Evolutionary conservation across 2,888 invertebrate genomes (phyloP).

Genomic region (Epirrita christyi): DNA sequence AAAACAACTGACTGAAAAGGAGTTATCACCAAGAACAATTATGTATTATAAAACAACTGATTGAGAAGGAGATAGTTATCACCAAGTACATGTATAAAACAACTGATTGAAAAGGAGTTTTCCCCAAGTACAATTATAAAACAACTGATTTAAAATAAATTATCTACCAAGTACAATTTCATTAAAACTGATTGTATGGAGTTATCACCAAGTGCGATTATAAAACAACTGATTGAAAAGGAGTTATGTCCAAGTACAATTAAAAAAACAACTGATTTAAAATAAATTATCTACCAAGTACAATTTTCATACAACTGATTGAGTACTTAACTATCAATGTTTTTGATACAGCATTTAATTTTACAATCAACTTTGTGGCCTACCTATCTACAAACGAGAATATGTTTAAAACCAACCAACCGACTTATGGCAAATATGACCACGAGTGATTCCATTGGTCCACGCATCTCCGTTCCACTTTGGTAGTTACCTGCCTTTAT

Average conservation of each 20-base stretch:
- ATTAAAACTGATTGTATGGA: slow-evolving; percentile 9
- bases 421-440: no score
- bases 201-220: not conserved
- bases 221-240: no score
- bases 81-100: not conserved
- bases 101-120: slow-evolving; percentile 6
- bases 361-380: not conserved
- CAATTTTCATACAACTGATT: slow-evolving; percentile 15
- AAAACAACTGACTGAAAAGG: no score
- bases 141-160: slow-evolving; percentile 1
- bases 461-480: not conserved
- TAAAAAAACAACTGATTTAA: slow-evolving; percentile 10
- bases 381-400: not conserved
- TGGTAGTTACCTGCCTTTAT: not conserved
- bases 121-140: slow-evolving; percentile 31
- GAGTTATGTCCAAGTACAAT: slow-evolving; percentile 33
- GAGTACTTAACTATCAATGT: no score
- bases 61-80: not conserved
- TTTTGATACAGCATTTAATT: not conserved
- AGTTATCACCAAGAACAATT: slow-evolving; percentile 9
- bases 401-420: not conserved
- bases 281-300: slow-evolving; percentile 8
- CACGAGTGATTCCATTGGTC: no score
- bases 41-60: slow-evolving; percentile 19
- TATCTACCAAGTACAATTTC: slow-evolving; percentile 17